Conservation (phyloP, 2,888 invertebrate species). For the Monoplex corrugatus region DNA sequence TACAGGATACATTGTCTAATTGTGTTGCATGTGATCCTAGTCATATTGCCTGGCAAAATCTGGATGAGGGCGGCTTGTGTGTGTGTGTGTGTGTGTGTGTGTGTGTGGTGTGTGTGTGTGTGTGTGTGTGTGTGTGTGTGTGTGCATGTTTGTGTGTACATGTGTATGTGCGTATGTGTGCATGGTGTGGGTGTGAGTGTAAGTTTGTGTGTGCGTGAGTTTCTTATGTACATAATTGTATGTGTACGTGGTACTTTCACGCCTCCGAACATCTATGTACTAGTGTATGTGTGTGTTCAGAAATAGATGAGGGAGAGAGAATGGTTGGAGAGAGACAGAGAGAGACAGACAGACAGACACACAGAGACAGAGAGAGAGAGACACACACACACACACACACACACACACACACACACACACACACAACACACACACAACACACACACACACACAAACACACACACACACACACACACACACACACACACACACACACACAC, state of each 20-base stretch:
- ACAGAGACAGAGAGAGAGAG: slow-evolving; percentile 21
- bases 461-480: slow-evolving; percentile 16
- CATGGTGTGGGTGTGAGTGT: not conserved
- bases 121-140: not conserved
- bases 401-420: not conserved
- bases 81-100: not conserved
- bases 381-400: slow-evolving; percentile 20
- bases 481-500: not conserved
- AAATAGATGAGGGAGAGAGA: not conserved
- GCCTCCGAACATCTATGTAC: not conserved
- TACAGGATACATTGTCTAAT: too few relatives aligned
- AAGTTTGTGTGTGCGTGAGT: not conserved
- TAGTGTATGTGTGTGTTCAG: not conserved
- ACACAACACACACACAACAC: too few relatives aligned
- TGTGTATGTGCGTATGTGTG: not conserved
- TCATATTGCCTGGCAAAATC: too few relatives aligned
- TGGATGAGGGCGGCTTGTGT: too few relatives aligned
- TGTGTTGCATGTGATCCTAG: too few relatives aligned
- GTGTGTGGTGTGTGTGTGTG: not conserved
- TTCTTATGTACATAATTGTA: not conserved
- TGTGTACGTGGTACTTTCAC: not conserved
- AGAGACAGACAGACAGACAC: slow-evolving; percentile 27
- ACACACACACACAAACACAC: too few relatives aligned
- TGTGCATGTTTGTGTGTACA: not conserved
- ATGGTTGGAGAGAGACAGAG: not conserved